Evolutionary conservation across 2,797 vertebrate species (phyloP), one percentile per base, ranked within the genome.

Genomic region (Pipistrellus pygmaeus): DNA sequence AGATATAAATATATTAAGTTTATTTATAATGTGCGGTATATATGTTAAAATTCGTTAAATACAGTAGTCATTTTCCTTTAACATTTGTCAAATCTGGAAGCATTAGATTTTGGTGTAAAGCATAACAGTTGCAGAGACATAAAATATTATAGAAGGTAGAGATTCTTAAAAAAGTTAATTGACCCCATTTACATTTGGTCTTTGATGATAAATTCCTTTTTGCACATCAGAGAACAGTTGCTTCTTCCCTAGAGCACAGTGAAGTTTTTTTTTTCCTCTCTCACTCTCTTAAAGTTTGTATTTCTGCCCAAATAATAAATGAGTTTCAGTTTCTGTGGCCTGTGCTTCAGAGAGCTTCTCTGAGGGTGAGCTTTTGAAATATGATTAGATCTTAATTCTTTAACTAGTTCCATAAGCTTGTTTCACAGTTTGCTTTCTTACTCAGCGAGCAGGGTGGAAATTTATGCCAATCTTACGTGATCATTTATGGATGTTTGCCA

Each of bases 151-250:
- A 97, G 95, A 97, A 98, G 96, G 85, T 96, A 89, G 96, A 97
- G 93, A 95, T 97, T 97, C 96, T 97, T 95, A 81, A 97, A 97
- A 97, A 98, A 97, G 96, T 98, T 98, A 98, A 98, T 97, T 98
- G 97, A 96, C 96, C 94, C 97, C 97, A 98, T 98, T 98, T 98
- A 98, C 97, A 98, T 98, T 97, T 97, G 93, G 96, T 96, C 98
- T 98, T 98, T 98, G 98, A 98, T 98, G 98, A 98, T 98, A 98
- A 98, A 98, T 98, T 98, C 98, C 98, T 98, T 97, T 97, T 96
- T 98, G 96, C 96, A 98, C 97, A 98, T 98, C 98, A 98, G 98
- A 98, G 98, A 98, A 98, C 97, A 97, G 97, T 98, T 98, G 97
- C 98, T 98, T 98, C 97, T 98, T 97, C 98, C 98, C 98, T 98